Evolutionary conservation across 2,888 invertebrate species (phyloP), one percentile per base, ranked within the genome.

Genomic region (Allacma fusca): DNA sequence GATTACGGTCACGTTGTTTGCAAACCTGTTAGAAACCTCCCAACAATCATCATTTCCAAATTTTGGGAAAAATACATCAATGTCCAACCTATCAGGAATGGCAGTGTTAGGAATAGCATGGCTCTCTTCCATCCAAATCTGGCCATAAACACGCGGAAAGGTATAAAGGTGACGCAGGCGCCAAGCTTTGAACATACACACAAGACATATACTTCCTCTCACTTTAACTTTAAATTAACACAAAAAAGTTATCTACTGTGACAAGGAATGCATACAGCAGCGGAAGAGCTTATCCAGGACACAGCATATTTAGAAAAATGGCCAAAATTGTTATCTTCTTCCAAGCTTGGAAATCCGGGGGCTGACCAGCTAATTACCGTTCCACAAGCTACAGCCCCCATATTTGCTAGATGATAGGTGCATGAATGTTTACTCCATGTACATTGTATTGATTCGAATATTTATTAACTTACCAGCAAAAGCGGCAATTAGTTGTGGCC

Each of bases 1-100:
- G 16, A n/a, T n/a, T n/a, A n/a, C n/a, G n/a, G n/a, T n/a, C n/a
- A n/a, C n/a, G n/a, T n/a, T 16, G 28, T 19, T 65, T 65, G 16
- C 24, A 34, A 12, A 69, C 75, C 75, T 21, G 75, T 75, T 23
- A 75, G n/a, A 12, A 75, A 65, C 40, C 75, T 16, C 16, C 75
- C 75, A 65, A 21, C 65, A 12, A 34, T 64, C n/a, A 75, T 62
- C 75, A 65, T 64, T 23, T 40, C 2, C n/a, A 64, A 7, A 34
- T 65, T 64, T 13, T 9, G 19, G 2, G 75, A 64, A 29, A 65
- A 75, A 23, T 34, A 21, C 28, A 75, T 75, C 2, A 65, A n/a
- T 28, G 24, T 19, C 75, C 75, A 75, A 21, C 75, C 75, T 4
- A 23, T 4, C 5, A 65, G 16, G 21, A 75, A 62, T 9, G 65